Percentiles rank a stretch among this genome's conserved stretches.
Evolutionary conservation across 2,113 vertebrate genomes (phyloP).

Genomic region (Rhynchomys soricoides): DNA sequence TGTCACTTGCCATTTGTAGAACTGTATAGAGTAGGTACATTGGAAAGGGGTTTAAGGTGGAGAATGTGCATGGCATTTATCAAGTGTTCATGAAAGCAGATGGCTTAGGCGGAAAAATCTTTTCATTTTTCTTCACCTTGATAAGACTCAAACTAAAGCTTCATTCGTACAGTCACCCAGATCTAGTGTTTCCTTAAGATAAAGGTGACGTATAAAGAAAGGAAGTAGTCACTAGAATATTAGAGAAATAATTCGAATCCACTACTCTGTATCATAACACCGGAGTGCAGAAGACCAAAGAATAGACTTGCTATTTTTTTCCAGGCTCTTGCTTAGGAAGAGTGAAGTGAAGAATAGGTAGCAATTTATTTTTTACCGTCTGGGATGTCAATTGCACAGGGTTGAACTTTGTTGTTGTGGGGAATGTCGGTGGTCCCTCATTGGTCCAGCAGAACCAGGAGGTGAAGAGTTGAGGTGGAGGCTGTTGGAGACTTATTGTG

Average conservation of each 20-base stretch:
- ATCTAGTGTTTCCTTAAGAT: background rate
- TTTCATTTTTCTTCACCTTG: background rate
- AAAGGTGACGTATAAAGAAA: background rate
- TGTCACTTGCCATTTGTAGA: background rate
- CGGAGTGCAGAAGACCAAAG: background rate
- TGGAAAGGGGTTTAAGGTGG: accelerated
- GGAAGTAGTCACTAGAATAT: slow-evolving; percentile 13
- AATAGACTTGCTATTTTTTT: background rate
- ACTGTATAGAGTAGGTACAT: background rate
- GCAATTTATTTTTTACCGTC: slow-evolving; percentile 40
- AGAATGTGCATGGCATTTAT: background rate
- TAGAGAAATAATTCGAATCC: slow-evolving; percentile 22
- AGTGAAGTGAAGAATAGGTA: background rate
- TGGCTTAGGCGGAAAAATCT: background rate
- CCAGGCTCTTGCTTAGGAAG: background rate
- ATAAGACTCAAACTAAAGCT: slow-evolving; percentile 29
- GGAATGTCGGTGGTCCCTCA: background rate
- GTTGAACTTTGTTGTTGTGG: background rate
- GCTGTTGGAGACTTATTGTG: background rate
- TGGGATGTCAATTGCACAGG: background rate
- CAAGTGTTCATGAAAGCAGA: background rate
- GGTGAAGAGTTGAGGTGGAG: background rate
- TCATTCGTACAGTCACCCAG: background rate
- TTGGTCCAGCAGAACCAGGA: background rate
- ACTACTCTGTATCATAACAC: slow-evolving; percentile 1